Percentiles rank a stretch among this genome's conserved stretches.
phyloP scores from a whole-genome alignment of 2,888 invertebrate species.

The Drosophila aldrichi region DNA sequence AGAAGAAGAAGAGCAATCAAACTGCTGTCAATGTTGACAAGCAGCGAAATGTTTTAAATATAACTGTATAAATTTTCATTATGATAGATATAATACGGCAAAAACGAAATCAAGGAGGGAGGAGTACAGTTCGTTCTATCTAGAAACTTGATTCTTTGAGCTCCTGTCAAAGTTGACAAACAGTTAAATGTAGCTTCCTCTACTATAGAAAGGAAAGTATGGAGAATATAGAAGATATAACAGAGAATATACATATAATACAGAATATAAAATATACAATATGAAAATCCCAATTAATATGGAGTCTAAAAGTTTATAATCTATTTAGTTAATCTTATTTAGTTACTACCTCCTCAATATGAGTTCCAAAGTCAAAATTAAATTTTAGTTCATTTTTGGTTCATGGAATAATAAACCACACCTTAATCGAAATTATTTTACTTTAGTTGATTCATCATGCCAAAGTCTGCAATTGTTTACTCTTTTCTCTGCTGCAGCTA shows the following conservation, averaged over 20 bases:
- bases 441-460: neutral
- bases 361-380: neutral
- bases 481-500: neutral
- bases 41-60: neutral
- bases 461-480: neutral
- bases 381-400: neutral
- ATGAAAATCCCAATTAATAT: neutral
- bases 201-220: neutral
- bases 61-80: neutral
- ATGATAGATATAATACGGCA: neutral
- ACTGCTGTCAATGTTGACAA: neutral
- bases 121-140: neutral
- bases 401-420: neutral
- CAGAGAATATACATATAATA: neutral
- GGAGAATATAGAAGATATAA: neutral
- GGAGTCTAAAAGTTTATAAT: neutral
- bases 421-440: neutral
- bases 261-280: neutral
- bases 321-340: too few relatives aligned
- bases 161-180: constrained; percentile 1
- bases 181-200: neutral
- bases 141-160: neutral
- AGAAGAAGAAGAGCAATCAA: neutral
- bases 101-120: neutral
- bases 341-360: neutral